Evolutionary conservation across 1,140 invertebrate species (phyloP).

Genomic region (Archegozetes longisetosus): DNA sequence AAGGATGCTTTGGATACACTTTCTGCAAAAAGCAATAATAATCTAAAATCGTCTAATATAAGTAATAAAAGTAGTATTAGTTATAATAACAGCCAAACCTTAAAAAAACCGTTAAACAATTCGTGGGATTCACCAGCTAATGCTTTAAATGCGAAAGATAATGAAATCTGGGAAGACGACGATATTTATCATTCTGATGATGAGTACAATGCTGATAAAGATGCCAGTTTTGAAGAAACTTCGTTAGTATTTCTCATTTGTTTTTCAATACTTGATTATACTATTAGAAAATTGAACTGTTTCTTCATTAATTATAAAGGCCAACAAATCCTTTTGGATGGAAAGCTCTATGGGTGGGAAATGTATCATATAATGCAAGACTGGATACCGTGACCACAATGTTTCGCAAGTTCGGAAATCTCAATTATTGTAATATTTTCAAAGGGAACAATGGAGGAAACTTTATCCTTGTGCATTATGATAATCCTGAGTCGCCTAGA

Average conservation of each 20-base stretch:
- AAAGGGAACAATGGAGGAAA: neutral
- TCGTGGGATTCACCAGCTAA: neutral
- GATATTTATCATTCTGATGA: neutral
- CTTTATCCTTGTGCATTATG: neutral
- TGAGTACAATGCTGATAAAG: neutral
- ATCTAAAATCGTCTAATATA: neutral
- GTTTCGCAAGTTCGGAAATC: neutral
- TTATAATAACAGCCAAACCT: too few relatives aligned
- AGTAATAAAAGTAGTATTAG: neutral
- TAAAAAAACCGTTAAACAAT: neutral
- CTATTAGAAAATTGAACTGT: too few relatives aligned
- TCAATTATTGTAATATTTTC: neutral
- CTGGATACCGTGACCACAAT: neutral
- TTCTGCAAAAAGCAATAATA: neutral
- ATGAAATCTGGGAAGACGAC: neutral
- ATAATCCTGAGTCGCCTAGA: neutral
- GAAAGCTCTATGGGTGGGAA: constrained; percentile 2
- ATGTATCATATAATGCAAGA: neutral
- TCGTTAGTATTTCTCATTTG: neutral
- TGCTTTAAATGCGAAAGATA: neutral
- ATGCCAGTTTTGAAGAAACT: neutral
- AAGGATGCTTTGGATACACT: neutral
- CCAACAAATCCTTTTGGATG: constrained; percentile 2
- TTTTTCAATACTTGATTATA: neutral
- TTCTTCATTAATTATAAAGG: neutral